A percentile compares a stretch with the other conserved stretches of the same genome.
These are phyloP conservation scores for Anas platyrhynchos DNA, from an alignment of 2,113 vertebrate species.

Conservation along the genomic window DNA sequence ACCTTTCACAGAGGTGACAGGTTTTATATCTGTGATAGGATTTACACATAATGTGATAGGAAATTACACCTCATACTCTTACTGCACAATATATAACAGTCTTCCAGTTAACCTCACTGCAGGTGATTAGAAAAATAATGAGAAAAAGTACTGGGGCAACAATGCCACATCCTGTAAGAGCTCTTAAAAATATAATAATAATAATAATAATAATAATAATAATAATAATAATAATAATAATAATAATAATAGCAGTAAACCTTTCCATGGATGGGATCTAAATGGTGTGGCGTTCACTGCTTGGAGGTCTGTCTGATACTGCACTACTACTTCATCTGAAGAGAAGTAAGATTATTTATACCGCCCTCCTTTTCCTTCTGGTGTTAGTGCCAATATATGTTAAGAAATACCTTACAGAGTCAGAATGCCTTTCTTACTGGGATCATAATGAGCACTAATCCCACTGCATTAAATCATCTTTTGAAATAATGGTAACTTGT, in stretches of 20 bases:
- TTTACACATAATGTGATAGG: no score
- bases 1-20: background rate
- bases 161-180: no score
- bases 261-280: rapidly evolving
- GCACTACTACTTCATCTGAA: background rate
- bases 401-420: background rate
- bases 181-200: no score
- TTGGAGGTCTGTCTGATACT: background rate
- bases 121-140: no score
- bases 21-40: background rate
- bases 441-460: background rate
- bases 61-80: no score
- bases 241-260: no score
- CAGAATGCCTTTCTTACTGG: background rate
- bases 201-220: no score
- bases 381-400: background rate
- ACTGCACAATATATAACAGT: no score
- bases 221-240: background rate
- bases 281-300: background rate
- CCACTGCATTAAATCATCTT: background rate
- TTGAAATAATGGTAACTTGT: background rate
- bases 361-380: background rate
- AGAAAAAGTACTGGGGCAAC: no score
- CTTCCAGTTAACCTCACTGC: no score
- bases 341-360: background rate